Conservation (phyloP, 2,888 invertebrate species). For the Caenorhabditis sp. region DNA sequence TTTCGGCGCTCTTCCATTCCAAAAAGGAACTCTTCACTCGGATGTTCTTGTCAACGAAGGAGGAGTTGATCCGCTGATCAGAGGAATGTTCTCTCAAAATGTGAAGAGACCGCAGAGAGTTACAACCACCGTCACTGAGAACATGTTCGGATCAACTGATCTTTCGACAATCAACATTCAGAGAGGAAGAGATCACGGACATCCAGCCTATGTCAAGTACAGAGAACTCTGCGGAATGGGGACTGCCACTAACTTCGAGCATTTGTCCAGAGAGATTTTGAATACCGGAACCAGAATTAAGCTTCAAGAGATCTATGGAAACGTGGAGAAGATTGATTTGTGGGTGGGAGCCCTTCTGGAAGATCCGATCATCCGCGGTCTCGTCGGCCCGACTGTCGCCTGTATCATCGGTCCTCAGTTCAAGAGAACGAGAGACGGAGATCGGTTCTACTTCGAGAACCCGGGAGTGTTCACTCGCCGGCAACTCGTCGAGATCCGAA, state of each 20-base stretch:
- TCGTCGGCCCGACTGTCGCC: slow-evolving; percentile 85
- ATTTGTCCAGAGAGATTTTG: slow-evolving; percentile 84
- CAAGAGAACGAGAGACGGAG: slow-evolving; percentile 84
- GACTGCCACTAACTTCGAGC: slow-evolving; percentile 87
- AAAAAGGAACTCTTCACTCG: slow-evolving; percentile 93
- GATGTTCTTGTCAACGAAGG: slow-evolving; percentile 86
- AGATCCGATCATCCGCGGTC: slow-evolving; percentile 84
- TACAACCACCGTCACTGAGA: slow-evolving; percentile 94
- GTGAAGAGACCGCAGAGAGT: slow-evolving; percentile 87
- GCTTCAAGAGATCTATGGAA: slow-evolving; percentile 76
- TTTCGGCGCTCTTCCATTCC: slow-evolving; percentile 90
- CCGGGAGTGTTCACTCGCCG: slow-evolving; percentile 82
- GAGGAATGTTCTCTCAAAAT: slow-evolving; percentile 74
- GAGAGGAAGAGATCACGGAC: slow-evolving; percentile 93
- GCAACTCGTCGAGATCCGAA: slow-evolving; percentile 91
- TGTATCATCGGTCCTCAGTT: slow-evolving; percentile 85
- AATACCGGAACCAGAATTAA: slow-evolving; percentile 74
- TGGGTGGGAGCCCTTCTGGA: slow-evolving; percentile 85
- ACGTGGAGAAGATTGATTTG: slow-evolving; percentile 84
- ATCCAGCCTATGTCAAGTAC: slow-evolving; percentile 91
- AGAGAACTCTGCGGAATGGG: slow-evolving; percentile 91
- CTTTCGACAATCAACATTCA: slow-evolving; percentile 96
- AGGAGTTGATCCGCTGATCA: slow-evolving; percentile 93
- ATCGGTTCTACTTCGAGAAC: slow-evolving; percentile 85
- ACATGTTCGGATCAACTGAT: slow-evolving; percentile 88